phyloP scores from a whole-genome alignment of 2,888 invertebrate species.

The Nematopogon swammerdamellus region DNA sequence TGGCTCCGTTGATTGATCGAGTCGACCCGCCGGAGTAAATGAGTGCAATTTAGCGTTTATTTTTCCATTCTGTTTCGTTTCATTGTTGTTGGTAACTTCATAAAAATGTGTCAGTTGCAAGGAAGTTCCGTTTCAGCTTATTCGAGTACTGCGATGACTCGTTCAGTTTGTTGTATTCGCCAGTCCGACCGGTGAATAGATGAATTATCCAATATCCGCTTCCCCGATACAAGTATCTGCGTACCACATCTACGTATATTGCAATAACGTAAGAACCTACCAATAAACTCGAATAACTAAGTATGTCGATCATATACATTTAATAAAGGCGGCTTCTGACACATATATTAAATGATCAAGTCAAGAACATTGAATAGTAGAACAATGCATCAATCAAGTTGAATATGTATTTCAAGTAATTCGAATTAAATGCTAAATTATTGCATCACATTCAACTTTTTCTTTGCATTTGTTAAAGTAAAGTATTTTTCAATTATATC shows the following conservation, averaged over 20 bases:
- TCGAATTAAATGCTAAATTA: no score
- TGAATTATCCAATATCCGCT: background rate
- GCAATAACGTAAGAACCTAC: no score
- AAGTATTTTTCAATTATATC: no score
- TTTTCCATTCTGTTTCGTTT: slow-evolving; percentile 30
- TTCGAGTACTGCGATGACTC: background rate
- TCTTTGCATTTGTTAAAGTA: no score
- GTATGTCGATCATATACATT: no score
- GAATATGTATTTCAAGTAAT: no score
- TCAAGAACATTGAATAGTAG: no score
- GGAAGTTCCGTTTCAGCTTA: slow-evolving; percentile 5
- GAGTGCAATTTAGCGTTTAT: slow-evolving; percentile 53
- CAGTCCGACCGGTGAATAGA: background rate
- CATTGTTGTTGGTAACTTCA: slow-evolving; percentile 33
- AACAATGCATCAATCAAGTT: no score
- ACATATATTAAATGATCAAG: no score
- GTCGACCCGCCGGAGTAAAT: slow-evolving; percentile 39
- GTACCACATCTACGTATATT: background rate
- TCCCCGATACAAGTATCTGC: background rate
- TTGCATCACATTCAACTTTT: no score
- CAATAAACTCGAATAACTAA: no score
- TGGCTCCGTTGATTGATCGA: slow-evolving; percentile 52
- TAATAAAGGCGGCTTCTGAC: no score
- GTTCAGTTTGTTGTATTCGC: background rate
- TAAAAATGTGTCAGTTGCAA: slow-evolving; percentile 12